Evolutionary conservation across 1,140 invertebrate genomes (phyloP), one percentile per base, ranked within the genome.

Genomic region (Vanessa tameamea): DNA sequence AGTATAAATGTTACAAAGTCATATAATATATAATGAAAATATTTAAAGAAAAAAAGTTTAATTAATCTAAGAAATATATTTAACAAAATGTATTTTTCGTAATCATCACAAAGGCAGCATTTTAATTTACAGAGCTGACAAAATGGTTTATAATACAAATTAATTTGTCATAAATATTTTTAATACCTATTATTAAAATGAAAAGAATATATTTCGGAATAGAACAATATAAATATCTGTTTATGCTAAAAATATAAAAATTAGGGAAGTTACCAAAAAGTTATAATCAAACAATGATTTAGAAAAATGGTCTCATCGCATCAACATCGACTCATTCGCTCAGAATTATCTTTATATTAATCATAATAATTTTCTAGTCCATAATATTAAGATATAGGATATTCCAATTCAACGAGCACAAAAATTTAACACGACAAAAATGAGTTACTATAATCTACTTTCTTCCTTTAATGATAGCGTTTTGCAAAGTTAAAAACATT

Each of bases 1-100:
- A 43, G 6, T 43, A 43, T 43, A 9, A 43, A 43, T 43, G 1
- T 8, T 43, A 43, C 9, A 43, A 43, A 43, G 13, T 50, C 0
- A 15, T 15, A 50, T 50, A 14, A 50, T 55, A 23, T 55, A 11
- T n/a, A 4, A 59, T 1, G 11, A 59, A 59, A 59, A 4, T 11
- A n/a, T 26, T 59, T 0, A 59, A 59, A 26, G 14, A 26, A 59
- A 59, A 26, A 59, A 9, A 57, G 15, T 26, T n/a, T 8, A 15
- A n/a, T n/a, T 23, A 67, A 48, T n/a, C 50, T 66, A 51, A 37
- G 47, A 73, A 64, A 64, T 63, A 59, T 59, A 59, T 59, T 59
- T 59, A 14, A 59, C 23, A 59, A 55, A 50, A 50, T 50, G 5
- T n/a, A 50, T 43, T 2, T 43, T 15, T 55, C 3, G 31, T 59